A percentile compares a stretch with the other conserved stretches of the same genome.
Evolutionary conservation across 2,113 vertebrate genomes (phyloP).

Genomic region (Nicator chloris): DNA sequence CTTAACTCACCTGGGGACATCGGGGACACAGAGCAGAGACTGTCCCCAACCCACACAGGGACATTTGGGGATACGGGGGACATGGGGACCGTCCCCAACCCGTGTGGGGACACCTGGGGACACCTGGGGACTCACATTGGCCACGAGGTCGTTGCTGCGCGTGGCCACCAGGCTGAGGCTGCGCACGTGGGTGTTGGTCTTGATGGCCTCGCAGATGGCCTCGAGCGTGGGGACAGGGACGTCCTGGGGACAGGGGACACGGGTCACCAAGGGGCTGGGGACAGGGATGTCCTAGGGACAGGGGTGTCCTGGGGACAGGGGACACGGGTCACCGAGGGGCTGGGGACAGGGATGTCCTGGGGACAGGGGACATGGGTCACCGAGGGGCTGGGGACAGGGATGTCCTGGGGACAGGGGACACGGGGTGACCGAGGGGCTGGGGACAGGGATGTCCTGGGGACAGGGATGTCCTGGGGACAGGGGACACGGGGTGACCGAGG

Average conservation of each 20-base stretch:
- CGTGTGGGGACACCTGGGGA: background rate
- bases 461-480: slow-evolving; percentile 76
- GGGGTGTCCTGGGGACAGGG: slow-evolving; percentile 73
- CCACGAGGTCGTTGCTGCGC: slow-evolving; percentile 91
- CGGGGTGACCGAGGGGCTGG: background rate
- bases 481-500: background rate
- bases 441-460: slow-evolving; percentile 83
- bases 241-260: slow-evolving; percentile 64
- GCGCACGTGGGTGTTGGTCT: slow-evolving; percentile 85
- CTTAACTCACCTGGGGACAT: background rate
- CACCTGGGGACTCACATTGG: slow-evolving; percentile 73
- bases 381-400: background rate
- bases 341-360: slow-evolving; percentile 74
- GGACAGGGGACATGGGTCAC: background rate
- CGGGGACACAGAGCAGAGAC: background rate
- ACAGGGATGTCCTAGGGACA: background rate
- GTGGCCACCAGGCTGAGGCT: slow-evolving; percentile 90
- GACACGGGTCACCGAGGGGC: slow-evolving; percentile 39
- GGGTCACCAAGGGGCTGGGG: background rate
- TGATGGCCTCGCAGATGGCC: slow-evolving; percentile 88
- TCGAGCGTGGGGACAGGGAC: slow-evolving; percentile 86
- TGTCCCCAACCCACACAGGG: background rate
- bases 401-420: slow-evolving; percentile 58
- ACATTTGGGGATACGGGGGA: background rate
- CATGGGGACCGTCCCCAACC: background rate